Evolutionary conservation across 2,113 vertebrate species (phyloP), one percentile per base, ranked within the genome.

Genomic region (Noctilio leporinus): DNA sequence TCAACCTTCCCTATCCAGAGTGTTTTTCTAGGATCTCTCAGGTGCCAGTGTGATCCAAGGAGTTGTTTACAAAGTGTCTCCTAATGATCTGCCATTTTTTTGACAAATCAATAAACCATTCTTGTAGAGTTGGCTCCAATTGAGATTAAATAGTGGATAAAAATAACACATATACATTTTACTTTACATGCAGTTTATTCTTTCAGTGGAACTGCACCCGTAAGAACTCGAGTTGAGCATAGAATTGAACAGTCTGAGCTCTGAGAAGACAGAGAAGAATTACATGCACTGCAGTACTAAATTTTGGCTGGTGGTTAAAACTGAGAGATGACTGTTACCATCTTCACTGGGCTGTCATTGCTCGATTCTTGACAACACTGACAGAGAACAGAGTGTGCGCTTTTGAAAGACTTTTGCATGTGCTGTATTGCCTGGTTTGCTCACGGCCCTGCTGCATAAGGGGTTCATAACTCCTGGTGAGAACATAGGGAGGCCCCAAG

Each of bases 31-130:
- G 49, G 17, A 26, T 82, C 59, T 69, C 83, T 47, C 92, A 96
- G 95, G 88, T 88, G 86, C 72, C 92, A 92, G 93, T 28, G 40
- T 35, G 88, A 93, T 92, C 91, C 96, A 95, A 91, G 62, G 96
- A 73, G 53, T 14, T 96, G 92, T 96, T 97, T 93, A 96, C 64
- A 94, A 83, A 96, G 92, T 11, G 26, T 67, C 47, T 92, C 77
- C 91, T 95, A 92, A 78, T 92, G 85, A 95, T 95, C 93, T 95
- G 81, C 67, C 57, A 35, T 64, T 38, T 82, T 53, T 87, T 85
- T 72, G 90, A 96, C 67, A 94, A 96, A 96, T 91, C 87, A 81
- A 92, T 97, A 96, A 92, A 86, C 93, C 91, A 95, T 92, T 90
- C 84, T 49, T 84, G 38, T 33, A 77, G 81, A 55, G 38, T 15